phyloP scores from a whole-genome alignment of 1,140 invertebrate species.

The Saccostrea echinata region DNA sequence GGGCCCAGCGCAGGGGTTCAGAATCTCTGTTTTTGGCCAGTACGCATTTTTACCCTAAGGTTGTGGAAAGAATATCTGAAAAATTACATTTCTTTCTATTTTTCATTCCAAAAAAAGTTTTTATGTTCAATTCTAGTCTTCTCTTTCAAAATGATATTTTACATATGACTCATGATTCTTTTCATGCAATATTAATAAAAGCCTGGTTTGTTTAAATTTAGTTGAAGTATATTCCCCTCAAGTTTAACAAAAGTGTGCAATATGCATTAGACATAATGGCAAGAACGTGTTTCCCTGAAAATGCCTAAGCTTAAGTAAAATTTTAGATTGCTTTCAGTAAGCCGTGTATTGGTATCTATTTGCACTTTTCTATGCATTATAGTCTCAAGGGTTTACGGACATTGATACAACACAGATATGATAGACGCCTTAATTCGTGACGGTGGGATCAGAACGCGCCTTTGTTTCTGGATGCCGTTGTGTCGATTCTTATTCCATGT shows the following conservation, averaged over 20 bases:
- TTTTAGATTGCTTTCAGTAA: not conserved
- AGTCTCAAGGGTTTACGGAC: not conserved
- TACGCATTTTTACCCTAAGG: too few relatives aligned
- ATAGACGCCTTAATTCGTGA: conserved; percentile 1
- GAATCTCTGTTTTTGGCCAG: not conserved
- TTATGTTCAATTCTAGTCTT: too few relatives aligned
- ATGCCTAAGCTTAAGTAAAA: not conserved
- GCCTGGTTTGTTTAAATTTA: too few relatives aligned
- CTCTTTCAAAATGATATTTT: too few relatives aligned
- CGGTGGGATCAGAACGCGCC: not conserved
- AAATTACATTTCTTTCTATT: too few relatives aligned
- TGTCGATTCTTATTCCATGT: not conserved
- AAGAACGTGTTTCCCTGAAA: not conserved
- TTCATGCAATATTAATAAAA: too few relatives aligned
- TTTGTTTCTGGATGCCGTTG: conserved; percentile 20
- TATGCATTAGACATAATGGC: not conserved
- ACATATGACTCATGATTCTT: too few relatives aligned
- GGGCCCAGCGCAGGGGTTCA: too few relatives aligned
- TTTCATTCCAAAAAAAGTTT: too few relatives aligned
- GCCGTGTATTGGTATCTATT: not conserved
- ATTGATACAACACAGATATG: conserved; percentile 6
- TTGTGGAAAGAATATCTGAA: too few relatives aligned
- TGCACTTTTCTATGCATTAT: not conserved
- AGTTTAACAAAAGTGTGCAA: not conserved
- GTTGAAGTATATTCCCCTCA: not conserved